These are phyloP conservation scores for Pseudopipra pipra DNA, from an alignment of 2,113 vertebrate species.

Conservation along the genomic window DNA sequence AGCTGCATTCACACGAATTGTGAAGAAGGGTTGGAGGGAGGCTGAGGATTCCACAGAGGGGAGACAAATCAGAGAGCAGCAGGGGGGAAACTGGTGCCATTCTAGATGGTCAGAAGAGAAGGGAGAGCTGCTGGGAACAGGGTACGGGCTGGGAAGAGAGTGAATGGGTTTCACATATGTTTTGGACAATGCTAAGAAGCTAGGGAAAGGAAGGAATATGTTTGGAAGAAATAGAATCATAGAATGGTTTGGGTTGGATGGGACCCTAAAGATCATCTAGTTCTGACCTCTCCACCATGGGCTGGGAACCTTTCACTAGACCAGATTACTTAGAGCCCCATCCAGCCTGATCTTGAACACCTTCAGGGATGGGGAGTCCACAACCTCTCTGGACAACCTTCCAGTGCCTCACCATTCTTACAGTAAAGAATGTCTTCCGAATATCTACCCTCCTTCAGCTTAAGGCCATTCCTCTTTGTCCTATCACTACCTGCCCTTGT, in stretches of 20 bases:
- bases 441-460: background rate
- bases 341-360: background rate
- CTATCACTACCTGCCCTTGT: accelerated
- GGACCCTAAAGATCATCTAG: background rate
- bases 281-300: background rate
- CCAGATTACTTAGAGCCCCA: background rate
- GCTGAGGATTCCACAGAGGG: background rate
- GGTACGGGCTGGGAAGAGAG: too few relatives aligned
- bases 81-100: background rate
- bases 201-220: background rate
- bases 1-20: background rate
- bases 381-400: background rate
- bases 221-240: background rate
- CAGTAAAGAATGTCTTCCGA: background rate
- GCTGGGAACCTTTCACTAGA: background rate
- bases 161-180: background rate
- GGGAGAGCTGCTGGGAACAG: background rate
- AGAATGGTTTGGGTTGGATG: background rate
- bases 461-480: background rate
- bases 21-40: background rate
- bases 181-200: background rate
- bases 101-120: background rate
- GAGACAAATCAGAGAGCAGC: background rate
- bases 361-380: background rate
- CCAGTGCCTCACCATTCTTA: background rate